Evolutionary conservation across 2,797 vertebrate species (phyloP), one percentile per base, ranked within the genome.

Genomic region (Capromys pilorides): DNA sequence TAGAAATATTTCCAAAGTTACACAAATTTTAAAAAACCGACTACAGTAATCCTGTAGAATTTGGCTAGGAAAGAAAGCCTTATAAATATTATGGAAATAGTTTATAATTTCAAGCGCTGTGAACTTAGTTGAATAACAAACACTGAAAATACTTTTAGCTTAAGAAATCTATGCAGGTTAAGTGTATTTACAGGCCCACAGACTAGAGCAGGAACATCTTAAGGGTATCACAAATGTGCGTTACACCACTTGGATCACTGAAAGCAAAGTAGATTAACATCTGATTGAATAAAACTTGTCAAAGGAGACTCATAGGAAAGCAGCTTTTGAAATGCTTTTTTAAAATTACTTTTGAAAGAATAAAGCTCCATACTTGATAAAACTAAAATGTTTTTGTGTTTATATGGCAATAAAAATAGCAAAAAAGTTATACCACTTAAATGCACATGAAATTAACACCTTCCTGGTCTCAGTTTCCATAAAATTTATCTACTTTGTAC

Each of bases 341-440:
- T 97, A 90, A 97, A 96, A 95, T 96, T 86, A 86, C 80, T 96
- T 96, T 90, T 90, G 67, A 96, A 97, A 97, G 96, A 95, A 95
- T 92, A 97, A 97, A 97, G 88, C 18, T 95, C 85, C 87, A 66
- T 77, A n/a, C n/a, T n/a, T n/a, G n/a, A n/a, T n/a, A n/a, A n/a
- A n/a, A n/a, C n/a, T n/a, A 97, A 95, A 97, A 90, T 54, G 88
- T 88, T 87, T 93, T 79, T 41, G 39, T 95, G 94, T 96, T 96
- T 95, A 86, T 96, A 77, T 6, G 39, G 78, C 81, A 85, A 88
- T 1, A 97, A 87, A 96, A 97, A 93, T 59, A 51, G 45, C 45
- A 45, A 51, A 51, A 54, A 57, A 54, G 93, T 96, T 96, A 57
- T 57, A 94, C 69, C 95, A 66, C 49, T 45, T 81, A 96, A 94